Conservation (phyloP, 1,140 invertebrate genomes). For the Drosophila ogumai region DNA sequence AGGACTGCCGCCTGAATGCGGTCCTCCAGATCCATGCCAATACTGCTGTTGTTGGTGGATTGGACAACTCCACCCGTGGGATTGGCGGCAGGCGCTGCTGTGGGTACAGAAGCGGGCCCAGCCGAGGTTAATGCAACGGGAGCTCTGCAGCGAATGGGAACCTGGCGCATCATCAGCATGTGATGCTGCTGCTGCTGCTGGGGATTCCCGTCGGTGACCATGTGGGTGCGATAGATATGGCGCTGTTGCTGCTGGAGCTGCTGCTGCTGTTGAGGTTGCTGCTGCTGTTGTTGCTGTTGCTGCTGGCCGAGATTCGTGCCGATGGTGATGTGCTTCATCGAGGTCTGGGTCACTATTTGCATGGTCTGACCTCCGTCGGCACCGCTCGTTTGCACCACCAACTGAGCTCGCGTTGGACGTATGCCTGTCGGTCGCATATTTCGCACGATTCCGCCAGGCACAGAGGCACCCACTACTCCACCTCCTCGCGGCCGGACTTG, state of each 20-base stretch:
- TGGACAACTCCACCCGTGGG: constrained; percentile 3
- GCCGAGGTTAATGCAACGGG: constrained; percentile 14
- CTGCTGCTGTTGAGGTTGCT: constrained; percentile 44
- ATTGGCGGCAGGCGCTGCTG: constrained; percentile 19
- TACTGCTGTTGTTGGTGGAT: constrained; percentile 9
- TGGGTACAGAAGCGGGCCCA: constrained; percentile 5
- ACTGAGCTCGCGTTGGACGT: constrained; percentile 51
- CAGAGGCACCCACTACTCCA: constrained; percentile 23
- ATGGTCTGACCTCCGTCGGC: constrained; percentile 61
- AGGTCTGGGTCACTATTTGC: constrained; percentile 61
- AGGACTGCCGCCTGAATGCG: constrained; percentile 77
- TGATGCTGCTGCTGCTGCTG: constrained; percentile 56
- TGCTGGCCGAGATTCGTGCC: constrained; percentile 60
- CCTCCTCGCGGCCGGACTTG: constrained; percentile 65
- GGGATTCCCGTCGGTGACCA: constrained; percentile 40
- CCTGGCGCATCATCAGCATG: constrained; percentile 66
- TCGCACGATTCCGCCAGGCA: constrained; percentile 40
- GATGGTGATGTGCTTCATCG: constrained; percentile 69
- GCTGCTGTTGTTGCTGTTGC: constrained; percentile 27
- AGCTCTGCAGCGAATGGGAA: constrained; percentile 46
- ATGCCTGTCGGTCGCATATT: constrained; percentile 53
- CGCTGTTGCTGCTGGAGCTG: constrained; percentile 52
- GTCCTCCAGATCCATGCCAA: constrained; percentile 76
- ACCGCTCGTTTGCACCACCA: constrained; percentile 51
- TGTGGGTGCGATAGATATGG: constrained; percentile 53